Evolutionary conservation across 2,888 invertebrate species (phyloP).

Genomic region (Erannis defoliaria): DNA sequence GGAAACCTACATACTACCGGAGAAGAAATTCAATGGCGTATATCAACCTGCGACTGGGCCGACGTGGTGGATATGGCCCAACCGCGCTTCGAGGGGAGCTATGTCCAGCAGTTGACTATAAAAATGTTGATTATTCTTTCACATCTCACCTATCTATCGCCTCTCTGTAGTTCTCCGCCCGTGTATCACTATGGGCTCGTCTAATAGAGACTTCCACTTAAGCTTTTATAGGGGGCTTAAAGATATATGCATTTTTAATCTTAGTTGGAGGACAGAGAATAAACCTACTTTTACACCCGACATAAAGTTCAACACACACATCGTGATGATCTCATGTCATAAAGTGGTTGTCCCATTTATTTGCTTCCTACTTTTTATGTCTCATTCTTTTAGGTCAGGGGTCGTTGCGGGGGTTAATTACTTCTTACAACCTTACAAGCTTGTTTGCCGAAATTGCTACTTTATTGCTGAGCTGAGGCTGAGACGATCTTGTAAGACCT

Average conservation of each 20-base stretch:
- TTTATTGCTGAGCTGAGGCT: constrained; percentile 2
- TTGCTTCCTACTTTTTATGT: constrained; percentile 37
- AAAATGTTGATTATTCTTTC: no score
- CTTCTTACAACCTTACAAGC: constrained; percentile 11
- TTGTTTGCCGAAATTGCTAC: constrained; percentile 7
- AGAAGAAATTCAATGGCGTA: no score
- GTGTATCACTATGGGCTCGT: not conserved
- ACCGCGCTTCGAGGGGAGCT: no score
- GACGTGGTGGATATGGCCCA: no score
- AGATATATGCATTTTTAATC: constrained; percentile 29
- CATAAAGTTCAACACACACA: constrained; percentile 32
- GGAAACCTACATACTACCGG: no score
- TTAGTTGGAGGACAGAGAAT: constrained; percentile 23
- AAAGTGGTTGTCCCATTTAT: constrained; percentile 37
- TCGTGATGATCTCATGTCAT: constrained; percentile 35
- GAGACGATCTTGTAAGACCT: not conserved
- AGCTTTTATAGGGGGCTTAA: constrained; percentile 8
- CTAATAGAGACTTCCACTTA: constrained; percentile 2
- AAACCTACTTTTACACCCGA: constrained; percentile 27
- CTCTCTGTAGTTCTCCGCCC: no score
- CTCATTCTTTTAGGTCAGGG: constrained; percentile 22
- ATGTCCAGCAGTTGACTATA: no score
- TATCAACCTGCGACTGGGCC: no score
- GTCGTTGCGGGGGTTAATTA: constrained; percentile 11
- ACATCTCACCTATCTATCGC: no score